Evolutionary conservation across 2,888 invertebrate species (phyloP), one percentile per base, ranked within the genome.

Genomic region (Linyphia triangularis): DNA sequence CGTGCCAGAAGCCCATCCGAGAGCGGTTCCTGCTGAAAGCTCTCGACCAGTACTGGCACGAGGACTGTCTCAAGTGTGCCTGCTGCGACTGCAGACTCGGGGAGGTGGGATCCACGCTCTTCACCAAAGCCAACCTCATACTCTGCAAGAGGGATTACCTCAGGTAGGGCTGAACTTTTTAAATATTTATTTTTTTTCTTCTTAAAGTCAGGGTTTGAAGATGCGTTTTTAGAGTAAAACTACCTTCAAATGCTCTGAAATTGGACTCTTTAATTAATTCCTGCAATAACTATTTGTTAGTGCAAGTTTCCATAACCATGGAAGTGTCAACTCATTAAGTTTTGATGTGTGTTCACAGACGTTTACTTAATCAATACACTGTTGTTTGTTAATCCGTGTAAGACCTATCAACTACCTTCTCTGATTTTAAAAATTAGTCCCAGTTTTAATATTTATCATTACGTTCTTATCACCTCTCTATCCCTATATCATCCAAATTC

Each of bases 61-160:
- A 98, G 92, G 97, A 97, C 93, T 97, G 97, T 92, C 95, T 98
- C 90, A 97, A 97, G 92, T 97, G 97, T 92, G 96, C 97, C 89
- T 97, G 97, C 93, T 98, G 98, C 92, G 96, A 97, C 93, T 97
- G 97, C 93, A 94, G 97, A 78, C 95, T 98, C 19, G 97, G 97
- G 0, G 98, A 98, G 93, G 97, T 97, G 61, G 97, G 97, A 90
- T 96, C 97, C 81, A 96, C 97, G 90, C 94, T 97, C 72, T 98
- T 96, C 93, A 96, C 96, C 91, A 97, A 97, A 93, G 97, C 97
- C 40, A 97, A 97, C 93, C 95, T 97, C 90, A 96, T 97, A 93
- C 95, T 98, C 83, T 98, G 97, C 94, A 96, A 96, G 93, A 94
- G 97, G 92, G 98, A 98, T 93, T 98, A 98, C 93, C 95, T 97